A percentile compares a stretch with the other conserved stretches of the same genome.
Evolutionary conservation across 2,888 invertebrate species (phyloP).

Genomic region (Strigamia maritima): DNA sequence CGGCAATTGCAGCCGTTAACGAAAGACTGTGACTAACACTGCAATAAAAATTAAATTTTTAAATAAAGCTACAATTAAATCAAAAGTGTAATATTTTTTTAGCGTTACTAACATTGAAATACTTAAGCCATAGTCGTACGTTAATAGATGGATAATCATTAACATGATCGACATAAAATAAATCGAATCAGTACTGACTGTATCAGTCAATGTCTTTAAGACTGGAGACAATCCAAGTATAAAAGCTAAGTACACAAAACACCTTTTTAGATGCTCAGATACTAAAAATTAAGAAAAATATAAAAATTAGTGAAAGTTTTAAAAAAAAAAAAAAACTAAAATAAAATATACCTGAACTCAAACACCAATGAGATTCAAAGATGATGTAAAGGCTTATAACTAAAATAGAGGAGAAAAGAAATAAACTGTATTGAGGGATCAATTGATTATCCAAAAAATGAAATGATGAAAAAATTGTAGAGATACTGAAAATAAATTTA

Average conservation of each 20-base stretch:
- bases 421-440: neutral
- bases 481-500: neutral
- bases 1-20: constrained; percentile 90
- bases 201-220: constrained; percentile 88
- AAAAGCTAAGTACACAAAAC: constrained; percentile 75
- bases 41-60: constrained; percentile 43
- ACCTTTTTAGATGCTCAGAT: constrained; percentile 67
- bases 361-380: neutral
- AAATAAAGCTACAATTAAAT: neutral
- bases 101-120: constrained; percentile 65
- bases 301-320: neutral
- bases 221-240: constrained; percentile 88
- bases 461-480: neutral
- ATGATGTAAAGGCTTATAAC: neutral
- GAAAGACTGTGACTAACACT: constrained; percentile 89
- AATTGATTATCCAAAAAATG: neutral
- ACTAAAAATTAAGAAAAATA: constrained; percentile 2
- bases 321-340: too few relatives aligned
- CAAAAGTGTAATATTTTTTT: too few relatives aligned
- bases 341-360: neutral
- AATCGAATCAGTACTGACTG: constrained; percentile 95
- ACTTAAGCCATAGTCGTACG: constrained; percentile 85
- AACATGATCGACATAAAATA: constrained; percentile 87
- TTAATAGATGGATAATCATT: constrained; percentile 81
- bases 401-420: neutral